phyloP scores from a whole-genome alignment of 2,113 vertebrate species.

The Rostratula benghalensis region DNA sequence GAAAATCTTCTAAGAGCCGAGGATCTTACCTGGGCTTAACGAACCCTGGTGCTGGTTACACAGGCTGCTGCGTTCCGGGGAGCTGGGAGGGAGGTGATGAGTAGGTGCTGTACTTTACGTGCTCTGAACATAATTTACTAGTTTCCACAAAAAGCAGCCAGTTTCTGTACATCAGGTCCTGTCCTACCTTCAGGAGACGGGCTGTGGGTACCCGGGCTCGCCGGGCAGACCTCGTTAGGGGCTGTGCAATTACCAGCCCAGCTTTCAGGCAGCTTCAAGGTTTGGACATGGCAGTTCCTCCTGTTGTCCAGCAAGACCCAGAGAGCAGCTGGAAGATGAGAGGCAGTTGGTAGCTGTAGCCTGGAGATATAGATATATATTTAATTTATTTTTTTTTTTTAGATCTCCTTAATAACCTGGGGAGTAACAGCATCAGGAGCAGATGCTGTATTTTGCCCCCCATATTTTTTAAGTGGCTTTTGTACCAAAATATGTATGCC shows the following conservation, averaged over 20 bases:
- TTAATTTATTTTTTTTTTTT: too few species aligned
- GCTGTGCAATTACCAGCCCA: not conserved
- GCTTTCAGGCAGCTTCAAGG: not conserved
- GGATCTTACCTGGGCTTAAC: not conserved
- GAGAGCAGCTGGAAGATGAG: not conserved
- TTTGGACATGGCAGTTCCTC: not conserved
- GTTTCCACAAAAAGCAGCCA: not conserved
- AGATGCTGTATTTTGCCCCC: not conserved
- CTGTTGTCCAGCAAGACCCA: not conserved
- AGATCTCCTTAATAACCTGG: not conserved
- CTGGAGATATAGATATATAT: not conserved
- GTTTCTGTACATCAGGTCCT: not conserved
- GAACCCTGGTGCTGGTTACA: not conserved
- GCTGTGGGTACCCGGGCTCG: rapidly evolving
- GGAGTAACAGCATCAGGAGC: not conserved
- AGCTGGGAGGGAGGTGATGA: rapidly evolving
- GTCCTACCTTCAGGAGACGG: not conserved
- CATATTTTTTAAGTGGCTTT: not conserved
- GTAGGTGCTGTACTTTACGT: not conserved
- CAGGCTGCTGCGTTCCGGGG: rapidly evolving
- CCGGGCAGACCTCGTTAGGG: not conserved
- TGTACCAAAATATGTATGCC: not conserved
- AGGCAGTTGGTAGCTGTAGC: not conserved
- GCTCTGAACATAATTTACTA: rapidly evolving
- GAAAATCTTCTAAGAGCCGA: not conserved